Conservation (phyloP, 2,113 vertebrate genomes). For the Lontra canadensis region DNA sequence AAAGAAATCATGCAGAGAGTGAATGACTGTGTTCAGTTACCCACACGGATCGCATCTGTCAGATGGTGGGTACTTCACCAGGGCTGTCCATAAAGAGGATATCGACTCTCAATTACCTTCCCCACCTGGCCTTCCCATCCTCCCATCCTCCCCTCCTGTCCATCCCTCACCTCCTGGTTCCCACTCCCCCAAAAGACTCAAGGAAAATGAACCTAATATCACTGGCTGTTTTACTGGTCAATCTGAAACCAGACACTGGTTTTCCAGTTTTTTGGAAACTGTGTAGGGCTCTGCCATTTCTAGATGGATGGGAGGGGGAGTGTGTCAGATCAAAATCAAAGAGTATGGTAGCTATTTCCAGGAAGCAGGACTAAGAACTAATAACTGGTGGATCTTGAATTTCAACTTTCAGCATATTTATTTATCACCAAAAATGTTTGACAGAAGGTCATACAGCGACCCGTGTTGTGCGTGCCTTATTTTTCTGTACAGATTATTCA, state of each 20-base stretch:
- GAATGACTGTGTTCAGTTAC: neutral
- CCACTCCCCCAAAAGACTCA: neutral
- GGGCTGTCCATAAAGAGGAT: neutral
- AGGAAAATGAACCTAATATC: neutral
- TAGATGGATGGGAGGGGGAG: neutral
- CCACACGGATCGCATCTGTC: neutral
- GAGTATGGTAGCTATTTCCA: neutral
- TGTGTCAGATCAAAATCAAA: neutral
- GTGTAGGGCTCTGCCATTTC: neutral
- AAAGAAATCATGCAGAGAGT: constrained; percentile 33
- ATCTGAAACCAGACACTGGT: neutral
- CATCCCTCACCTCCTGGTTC: neutral
- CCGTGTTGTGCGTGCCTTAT: accelerated
- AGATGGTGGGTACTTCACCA: neutral
- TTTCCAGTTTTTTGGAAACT: neutral
- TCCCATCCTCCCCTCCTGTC: neutral
- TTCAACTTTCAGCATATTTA: neutral
- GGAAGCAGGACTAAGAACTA: neutral
- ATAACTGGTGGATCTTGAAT: neutral
- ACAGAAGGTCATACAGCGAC: neutral
- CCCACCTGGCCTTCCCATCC: neutral
- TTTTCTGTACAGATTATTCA: neutral
- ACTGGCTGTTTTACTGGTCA: neutral
- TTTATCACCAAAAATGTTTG: neutral
- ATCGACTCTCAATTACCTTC: neutral